Evolutionary conservation across 2,888 invertebrate species (phyloP).

Genomic region (Carcina quercana): DNA sequence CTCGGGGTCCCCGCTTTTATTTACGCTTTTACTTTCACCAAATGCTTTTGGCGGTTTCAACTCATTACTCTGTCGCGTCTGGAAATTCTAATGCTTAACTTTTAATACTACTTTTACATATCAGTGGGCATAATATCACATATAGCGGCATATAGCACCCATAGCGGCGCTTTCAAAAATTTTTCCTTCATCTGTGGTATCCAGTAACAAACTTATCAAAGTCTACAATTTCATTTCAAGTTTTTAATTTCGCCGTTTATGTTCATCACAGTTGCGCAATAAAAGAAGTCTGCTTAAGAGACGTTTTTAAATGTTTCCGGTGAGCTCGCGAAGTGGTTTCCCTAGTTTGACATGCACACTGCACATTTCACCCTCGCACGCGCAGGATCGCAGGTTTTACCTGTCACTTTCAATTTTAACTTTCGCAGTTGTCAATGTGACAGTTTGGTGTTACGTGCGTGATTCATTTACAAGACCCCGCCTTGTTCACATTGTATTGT

Average conservation of each 20-base stretch:
- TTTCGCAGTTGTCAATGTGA: slow-evolving; percentile 37
- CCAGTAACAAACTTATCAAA: too few relatives aligned
- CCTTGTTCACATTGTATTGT: background rate
- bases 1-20: slow-evolving; percentile 31
- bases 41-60: slow-evolving; percentile 27
- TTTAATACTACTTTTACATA: too few relatives aligned
- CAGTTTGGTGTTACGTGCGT: slow-evolving; percentile 40
- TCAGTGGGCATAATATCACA: too few relatives aligned
- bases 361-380: slow-evolving; percentile 31
- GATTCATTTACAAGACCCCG: slow-evolving; percentile 16
- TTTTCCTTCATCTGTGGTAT: too few relatives aligned
- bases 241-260: too few relatives aligned
- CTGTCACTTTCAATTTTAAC: slow-evolving; percentile 44
- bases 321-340: too few relatives aligned
- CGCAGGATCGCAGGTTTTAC: slow-evolving; percentile 33
- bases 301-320: background rate
- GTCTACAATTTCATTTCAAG: too few relatives aligned
- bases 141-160: too few relatives aligned
- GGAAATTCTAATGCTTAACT: too few relatives aligned
- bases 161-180: too few relatives aligned
- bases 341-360: too few relatives aligned
- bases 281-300: background rate
- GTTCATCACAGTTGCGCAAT: background rate
- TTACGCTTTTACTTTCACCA: slow-evolving; percentile 61
- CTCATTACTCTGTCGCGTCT: too few relatives aligned